Conservation (phyloP, 1,140 invertebrate species). For the Meloidogyne hapla region DNA sequence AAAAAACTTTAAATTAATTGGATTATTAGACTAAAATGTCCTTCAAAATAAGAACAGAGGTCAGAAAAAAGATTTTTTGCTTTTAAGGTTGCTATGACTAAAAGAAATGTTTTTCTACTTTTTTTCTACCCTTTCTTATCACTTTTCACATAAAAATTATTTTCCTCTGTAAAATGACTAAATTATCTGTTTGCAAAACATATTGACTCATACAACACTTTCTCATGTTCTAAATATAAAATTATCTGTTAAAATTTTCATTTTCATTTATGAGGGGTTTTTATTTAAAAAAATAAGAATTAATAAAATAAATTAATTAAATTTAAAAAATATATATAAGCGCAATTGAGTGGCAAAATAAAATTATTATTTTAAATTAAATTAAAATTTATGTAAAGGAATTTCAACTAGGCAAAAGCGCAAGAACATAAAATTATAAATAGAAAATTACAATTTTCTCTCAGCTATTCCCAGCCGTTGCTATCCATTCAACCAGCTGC, state of each 20-base stretch:
- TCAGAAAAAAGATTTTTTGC: background rate
- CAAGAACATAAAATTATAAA: background rate
- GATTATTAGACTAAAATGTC: background rate
- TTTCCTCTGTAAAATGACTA: background rate
- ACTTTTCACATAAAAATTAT: background rate
- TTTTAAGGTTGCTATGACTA: background rate
- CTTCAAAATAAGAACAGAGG: background rate
- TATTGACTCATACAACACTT: background rate
- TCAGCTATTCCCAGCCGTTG: background rate
- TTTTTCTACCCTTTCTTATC: background rate
- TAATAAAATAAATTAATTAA: background rate
- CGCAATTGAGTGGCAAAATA: background rate
- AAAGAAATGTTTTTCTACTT: background rate
- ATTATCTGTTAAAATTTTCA: background rate
- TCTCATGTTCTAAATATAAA: slow-evolving; percentile 2
- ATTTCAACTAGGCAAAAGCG: background rate
- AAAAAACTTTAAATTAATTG: background rate
- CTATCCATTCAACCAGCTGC: background rate
- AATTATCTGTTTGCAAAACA: background rate
- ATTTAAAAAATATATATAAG: background rate
- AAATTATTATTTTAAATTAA: background rate
- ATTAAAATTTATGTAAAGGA: slow-evolving; percentile 7
- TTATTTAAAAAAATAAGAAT: background rate
- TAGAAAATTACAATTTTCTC: too few species aligned
- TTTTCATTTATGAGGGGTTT: background rate